A percentile compares a stretch with the other conserved stretches of the same genome.
Evolutionary conservation across 1,140 invertebrate genomes (phyloP).

Genomic region (Listronotus bonariensis): DNA sequence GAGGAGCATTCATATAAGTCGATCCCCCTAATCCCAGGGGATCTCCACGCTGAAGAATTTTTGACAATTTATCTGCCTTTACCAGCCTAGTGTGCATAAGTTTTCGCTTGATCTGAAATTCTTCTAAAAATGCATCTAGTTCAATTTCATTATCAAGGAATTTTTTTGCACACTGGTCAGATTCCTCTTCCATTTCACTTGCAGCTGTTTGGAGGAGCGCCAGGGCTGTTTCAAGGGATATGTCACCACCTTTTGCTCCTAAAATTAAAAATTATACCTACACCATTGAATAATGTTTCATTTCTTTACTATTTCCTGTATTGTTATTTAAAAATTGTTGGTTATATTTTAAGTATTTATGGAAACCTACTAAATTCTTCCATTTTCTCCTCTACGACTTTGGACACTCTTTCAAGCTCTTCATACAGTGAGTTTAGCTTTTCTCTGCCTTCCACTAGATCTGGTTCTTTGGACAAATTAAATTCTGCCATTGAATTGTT

Average conservation of each 20-base stretch:
- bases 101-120: slow-evolving; percentile 74
- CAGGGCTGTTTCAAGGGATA: slow-evolving; percentile 78
- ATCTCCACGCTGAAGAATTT: slow-evolving; percentile 66
- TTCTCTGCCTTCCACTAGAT: slow-evolving; percentile 73
- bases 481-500: slow-evolving; percentile 86
- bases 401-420: slow-evolving; percentile 68
- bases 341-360: background rate
- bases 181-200: slow-evolving; percentile 86
- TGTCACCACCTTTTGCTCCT: slow-evolving; percentile 71
- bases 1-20: slow-evolving; percentile 53
- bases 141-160: slow-evolving; percentile 75
- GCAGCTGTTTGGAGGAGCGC: slow-evolving; percentile 83
- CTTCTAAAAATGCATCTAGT: slow-evolving; percentile 78
- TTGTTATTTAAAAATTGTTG: too few relatives aligned
- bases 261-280: slow-evolving; percentile 36
- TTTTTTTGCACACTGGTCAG: slow-evolving; percentile 76
- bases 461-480: slow-evolving; percentile 82
- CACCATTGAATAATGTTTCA: too few relatives aligned
- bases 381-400: slow-evolving; percentile 69
- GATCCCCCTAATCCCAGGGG: slow-evolving; percentile 41
- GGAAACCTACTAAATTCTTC: slow-evolving; percentile 65
- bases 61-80: slow-evolving; percentile 85
- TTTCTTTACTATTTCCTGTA: too few relatives aligned
- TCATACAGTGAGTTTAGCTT: slow-evolving; percentile 71
- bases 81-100: slow-evolving; percentile 79